These are phyloP conservation scores for Lydus trimaculatus DNA, from an alignment of 2,888 invertebrate species.

Conservation along the genomic window DNA sequence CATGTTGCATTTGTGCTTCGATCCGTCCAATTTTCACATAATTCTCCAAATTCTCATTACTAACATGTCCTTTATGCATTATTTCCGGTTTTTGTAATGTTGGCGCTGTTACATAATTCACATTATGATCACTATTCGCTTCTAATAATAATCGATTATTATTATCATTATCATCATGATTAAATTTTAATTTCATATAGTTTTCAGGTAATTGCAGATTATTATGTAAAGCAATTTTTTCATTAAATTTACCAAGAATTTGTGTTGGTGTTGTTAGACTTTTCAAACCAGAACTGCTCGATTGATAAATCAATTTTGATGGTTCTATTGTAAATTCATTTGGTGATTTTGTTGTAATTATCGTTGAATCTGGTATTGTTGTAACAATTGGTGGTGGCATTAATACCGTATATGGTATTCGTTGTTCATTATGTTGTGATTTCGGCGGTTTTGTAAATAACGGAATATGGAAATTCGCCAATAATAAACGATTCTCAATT, in stretches of 20 bases:
- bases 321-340: conserved; percentile 55
- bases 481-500: conserved; percentile 54
- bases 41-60: conserved; percentile 57
- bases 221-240: conserved; percentile 38
- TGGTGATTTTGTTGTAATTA: conserved; percentile 17
- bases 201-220: conserved; percentile 44
- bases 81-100: conserved; percentile 43
- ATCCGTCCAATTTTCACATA: conserved; percentile 61
- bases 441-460: conserved; percentile 45
- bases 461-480: conserved; percentile 59
- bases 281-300: conserved; percentile 61
- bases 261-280: conserved; percentile 50
- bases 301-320: conserved; percentile 71
- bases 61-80: conserved; percentile 59
- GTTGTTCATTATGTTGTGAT: conserved; percentile 61
- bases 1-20: conserved; percentile 57
- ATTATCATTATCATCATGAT: conserved; percentile 10
- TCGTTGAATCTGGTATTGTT: conserved; percentile 44
- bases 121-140: conserved; percentile 47
- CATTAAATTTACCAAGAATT: conserved; percentile 31
- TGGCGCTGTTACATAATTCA: conserved; percentile 50
- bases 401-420: conserved; percentile 70
- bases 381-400: conserved; percentile 73
- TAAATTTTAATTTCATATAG: conserved; percentile 44
- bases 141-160: conserved; percentile 41